Evolutionary conservation across 2,888 invertebrate species (phyloP).

Genomic region (Ochropleura leucogaster): DNA sequence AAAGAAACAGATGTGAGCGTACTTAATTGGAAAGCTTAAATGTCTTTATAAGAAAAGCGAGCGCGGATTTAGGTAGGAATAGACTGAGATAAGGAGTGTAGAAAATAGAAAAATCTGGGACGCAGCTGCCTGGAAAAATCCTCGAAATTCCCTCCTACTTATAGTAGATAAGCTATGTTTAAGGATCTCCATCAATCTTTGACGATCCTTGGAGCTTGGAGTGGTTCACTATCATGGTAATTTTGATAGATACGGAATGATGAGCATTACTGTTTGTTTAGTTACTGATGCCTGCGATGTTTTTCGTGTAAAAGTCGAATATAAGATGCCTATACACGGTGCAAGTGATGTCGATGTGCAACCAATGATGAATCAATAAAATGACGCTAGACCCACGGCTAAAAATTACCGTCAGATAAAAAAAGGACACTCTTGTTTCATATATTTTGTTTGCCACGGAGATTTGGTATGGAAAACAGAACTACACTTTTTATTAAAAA

Average conservation of each 20-base stretch:
- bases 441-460: no score
- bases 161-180: slow-evolving; percentile 14
- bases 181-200: slow-evolving; percentile 21
- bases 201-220: slow-evolving; percentile 9
- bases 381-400: neutral
- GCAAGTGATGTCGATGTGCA: neutral
- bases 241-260: slow-evolving; percentile 12
- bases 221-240: slow-evolving; percentile 23
- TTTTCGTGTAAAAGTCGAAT: neutral
- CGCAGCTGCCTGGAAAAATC: slow-evolving; percentile 9
- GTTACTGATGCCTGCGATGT: neutral
- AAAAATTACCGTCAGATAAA: neutral
- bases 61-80: neutral
- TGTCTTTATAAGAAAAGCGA: neutral
- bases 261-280: slow-evolving; percentile 23
- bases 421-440: neutral
- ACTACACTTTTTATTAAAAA: neutral
- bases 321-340: neutral
- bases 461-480: neutral
- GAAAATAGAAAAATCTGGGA: slow-evolving; percentile 13
- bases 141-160: neutral
- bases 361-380: neutral
- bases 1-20: slow-evolving; percentile 1
- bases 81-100: slow-evolving; percentile 13
- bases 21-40: slow-evolving; percentile 21